phyloP scores from a whole-genome alignment of 2,113 vertebrate genomes.

The Mirza zaza region DNA sequence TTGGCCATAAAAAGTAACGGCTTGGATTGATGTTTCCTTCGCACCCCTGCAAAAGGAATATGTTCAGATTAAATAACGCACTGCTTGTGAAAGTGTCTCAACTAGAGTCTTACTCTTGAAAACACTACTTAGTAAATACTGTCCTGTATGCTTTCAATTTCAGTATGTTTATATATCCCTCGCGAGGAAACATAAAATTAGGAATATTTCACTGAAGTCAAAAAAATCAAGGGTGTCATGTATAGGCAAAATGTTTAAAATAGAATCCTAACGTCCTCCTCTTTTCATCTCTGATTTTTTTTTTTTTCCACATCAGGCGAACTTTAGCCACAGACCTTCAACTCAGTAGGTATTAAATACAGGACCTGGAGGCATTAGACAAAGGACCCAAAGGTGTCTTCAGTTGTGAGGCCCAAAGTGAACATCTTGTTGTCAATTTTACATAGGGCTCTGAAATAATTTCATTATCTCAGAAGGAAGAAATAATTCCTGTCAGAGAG shows the following conservation, averaged over 20 bases:
- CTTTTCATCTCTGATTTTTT: background rate
- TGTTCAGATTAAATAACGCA: constrained; percentile 33
- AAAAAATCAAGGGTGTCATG: background rate
- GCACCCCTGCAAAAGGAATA: background rate
- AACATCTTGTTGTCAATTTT: constrained; percentile 18
- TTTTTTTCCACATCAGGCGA: background rate
- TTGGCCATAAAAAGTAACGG: constrained; percentile 64
- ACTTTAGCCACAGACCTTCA: background rate
- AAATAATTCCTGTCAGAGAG: constrained; percentile 38
- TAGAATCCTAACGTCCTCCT: background rate
- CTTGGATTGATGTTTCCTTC: constrained; percentile 58
- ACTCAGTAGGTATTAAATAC: background rate
- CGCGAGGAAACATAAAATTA: background rate
- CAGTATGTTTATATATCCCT: background rate
- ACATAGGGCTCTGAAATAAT: constrained; percentile 35
- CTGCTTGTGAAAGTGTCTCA: constrained; percentile 37
- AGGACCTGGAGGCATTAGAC: background rate
- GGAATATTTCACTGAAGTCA: background rate
- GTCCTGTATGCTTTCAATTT: background rate
- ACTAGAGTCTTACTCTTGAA: constrained; percentile 45
- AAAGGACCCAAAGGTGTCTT: background rate
- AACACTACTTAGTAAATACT: constrained; percentile 1
- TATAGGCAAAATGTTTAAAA: background rate
- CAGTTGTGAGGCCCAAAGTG: background rate
- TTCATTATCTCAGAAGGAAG: constrained; percentile 29